Evolutionary conservation across 2,888 invertebrate genomes (phyloP), one percentile per base, ranked within the genome.

Genomic region (Drosophila lacicola): DNA sequence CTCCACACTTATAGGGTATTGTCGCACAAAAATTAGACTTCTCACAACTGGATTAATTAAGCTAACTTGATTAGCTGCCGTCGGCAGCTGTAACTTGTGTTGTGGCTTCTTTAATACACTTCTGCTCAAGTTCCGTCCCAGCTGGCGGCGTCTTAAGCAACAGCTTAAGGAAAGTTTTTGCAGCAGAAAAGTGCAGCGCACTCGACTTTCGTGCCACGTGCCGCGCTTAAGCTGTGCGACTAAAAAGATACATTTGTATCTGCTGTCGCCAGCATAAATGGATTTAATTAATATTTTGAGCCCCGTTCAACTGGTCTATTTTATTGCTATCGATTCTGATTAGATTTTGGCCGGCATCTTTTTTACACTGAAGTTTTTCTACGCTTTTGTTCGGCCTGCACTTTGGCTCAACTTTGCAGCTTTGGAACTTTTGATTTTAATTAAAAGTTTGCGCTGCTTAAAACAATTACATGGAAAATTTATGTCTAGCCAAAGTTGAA

Each of bases 31-130:
- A 63, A 71, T 71, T 57, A 39, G 42, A 62, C 39, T 46, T 42
- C 60, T 51, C 25, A 67, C 53, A 73, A 76, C 70, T 58, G 68
- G 74, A 81, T 89, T 89, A 89, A 85, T 85, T 83, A 87, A 69
- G 55, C 45, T 70, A 67, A 74, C 75, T 80, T 88, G 68, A 82
- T 82, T 88, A 82, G 75, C 60, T 44, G 46, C 19, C 11, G 41
- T 19, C 34, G 29, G 53, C 53, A 60, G 37, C 46, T 50, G 65
- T 74, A 42, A 70, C 19, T 56, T 47, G 57, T 46, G 42, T 53
- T 58, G 50, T 46, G 51, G 44, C 51, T 56, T 47, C 25, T 41
- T 25, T 50, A 86, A 77, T 70, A 73, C 44, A 70, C 61, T 81
- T 67, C 41, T 33, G 53, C 8, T 2, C 29, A 73, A 70, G 47